Percentiles rank a stretch among this genome's conserved stretches.
These are phyloP conservation scores for Apocheima hispidaria DNA, from an alignment of 2,888 invertebrate genomes.

Conservation along the genomic window DNA sequence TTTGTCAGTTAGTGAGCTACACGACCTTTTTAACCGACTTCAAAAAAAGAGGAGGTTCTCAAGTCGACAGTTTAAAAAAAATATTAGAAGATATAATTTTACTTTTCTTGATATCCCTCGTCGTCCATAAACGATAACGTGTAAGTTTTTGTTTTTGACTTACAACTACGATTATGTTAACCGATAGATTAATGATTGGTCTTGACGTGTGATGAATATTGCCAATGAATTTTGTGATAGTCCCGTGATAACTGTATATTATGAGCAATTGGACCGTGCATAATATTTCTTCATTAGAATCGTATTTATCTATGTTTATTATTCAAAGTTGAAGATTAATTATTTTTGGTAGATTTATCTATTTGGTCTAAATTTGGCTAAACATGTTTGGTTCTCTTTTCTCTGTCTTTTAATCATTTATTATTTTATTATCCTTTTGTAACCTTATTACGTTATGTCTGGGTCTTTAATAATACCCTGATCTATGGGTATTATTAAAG, in stretches of 20 bases:
- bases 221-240: conserved; percentile 37
- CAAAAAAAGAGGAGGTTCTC: too few species aligned
- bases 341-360: conserved; percentile 22
- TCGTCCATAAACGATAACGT: too few species aligned
- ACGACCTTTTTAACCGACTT: neutral
- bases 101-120: too few species aligned
- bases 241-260: conserved; percentile 41
- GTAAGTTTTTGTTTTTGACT: conserved; percentile 23
- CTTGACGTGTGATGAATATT: conserved; percentile 41
- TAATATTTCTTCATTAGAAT: conserved; percentile 30
- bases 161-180: conserved; percentile 15
- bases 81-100: too few species aligned
- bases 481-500: too few species aligned
- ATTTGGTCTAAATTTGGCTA: conserved; percentile 18
- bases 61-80: too few species aligned
- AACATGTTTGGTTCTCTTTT: conserved; percentile 6
- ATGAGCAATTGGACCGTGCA: conserved; percentile 32
- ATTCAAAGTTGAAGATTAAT: conserved; percentile 23
- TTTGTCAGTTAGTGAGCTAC: too few species aligned
- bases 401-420: neutral
- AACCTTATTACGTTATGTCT: too few species aligned
- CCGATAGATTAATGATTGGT: conserved; percentile 34
- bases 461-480: too few species aligned
- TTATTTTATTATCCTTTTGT: conserved; percentile 3
- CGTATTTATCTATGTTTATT: conserved; percentile 24